A percentile compares a stretch with the other conserved stretches of the same genome.
phyloP scores from a whole-genome alignment of 2,797 vertebrate species.

The Falco columbarius region DNA sequence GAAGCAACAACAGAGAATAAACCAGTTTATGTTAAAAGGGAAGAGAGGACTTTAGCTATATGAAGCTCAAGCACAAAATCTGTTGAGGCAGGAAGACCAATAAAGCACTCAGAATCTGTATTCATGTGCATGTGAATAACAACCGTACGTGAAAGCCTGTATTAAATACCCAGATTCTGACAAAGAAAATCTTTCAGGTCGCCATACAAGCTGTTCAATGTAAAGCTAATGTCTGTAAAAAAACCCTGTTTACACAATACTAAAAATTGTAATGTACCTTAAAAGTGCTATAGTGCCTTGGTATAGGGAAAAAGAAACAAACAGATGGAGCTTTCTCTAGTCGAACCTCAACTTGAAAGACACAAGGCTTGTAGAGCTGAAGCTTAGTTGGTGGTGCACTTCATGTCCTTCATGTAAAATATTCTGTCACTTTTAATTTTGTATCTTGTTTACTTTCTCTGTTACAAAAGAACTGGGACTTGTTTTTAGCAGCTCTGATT shows the following conservation, averaged over 20 bases:
- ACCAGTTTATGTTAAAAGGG: not conserved
- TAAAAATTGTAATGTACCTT: conserved; percentile 30
- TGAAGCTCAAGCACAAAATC: not conserved
- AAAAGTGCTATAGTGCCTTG: not conserved
- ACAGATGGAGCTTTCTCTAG: conserved; percentile 62
- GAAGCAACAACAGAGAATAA: not conserved
- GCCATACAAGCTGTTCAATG: conserved; percentile 40
- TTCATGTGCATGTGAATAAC: not conserved
- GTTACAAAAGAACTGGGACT: conserved; percentile 74
- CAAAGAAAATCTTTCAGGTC: conserved; percentile 14
- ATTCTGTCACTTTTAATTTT: conserved; percentile 80
- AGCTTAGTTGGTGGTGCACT: conserved; percentile 46
- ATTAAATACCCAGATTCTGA: not conserved
- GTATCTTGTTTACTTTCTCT: conserved; percentile 76
- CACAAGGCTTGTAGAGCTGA: conserved; percentile 8
- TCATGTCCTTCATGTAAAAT: conserved; percentile 73
- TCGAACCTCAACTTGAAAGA: conserved; percentile 56
- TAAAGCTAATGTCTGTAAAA: conserved; percentile 35
- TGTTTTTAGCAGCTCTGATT: conserved; percentile 80
- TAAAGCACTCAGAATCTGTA: not conserved
- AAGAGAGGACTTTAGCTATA: not conserved
- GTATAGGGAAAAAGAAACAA: conserved; percentile 22
- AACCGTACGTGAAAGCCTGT: not conserved
- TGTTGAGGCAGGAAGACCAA: not conserved
- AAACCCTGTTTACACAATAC: not conserved